Conservation (phyloP, 2,797 vertebrate genomes). For the Cynodonichthys magdalenae region DNA sequence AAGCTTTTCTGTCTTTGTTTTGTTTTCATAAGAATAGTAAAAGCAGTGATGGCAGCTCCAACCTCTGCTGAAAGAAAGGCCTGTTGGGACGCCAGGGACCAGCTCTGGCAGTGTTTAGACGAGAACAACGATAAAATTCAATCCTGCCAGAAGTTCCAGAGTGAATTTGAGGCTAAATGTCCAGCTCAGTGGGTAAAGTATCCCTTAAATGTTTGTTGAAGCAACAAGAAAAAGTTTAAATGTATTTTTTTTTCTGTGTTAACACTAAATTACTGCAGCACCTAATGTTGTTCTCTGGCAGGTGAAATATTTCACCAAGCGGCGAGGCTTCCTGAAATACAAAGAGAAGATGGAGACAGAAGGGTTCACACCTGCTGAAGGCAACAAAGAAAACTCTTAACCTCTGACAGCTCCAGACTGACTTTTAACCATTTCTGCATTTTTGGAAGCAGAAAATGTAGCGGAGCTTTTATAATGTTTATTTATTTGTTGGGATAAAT, state of each 20-base stretch:
- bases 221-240: too few species aligned
- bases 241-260: too few species aligned
- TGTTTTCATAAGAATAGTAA: neutral
- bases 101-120: constrained; percentile 91
- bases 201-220: neutral
- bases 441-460: neutral
- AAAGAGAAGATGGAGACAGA: constrained; percentile 88
- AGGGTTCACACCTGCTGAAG: constrained; percentile 80
- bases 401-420: neutral
- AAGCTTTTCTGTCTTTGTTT: neutral
- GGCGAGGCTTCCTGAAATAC: constrained; percentile 94
- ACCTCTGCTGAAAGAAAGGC: constrained; percentile 84
- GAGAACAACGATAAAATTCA: constrained; percentile 70
- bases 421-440: neutral
- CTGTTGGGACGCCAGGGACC: constrained; percentile 91
- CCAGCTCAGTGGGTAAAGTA: constrained; percentile 91
- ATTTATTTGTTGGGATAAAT: constrained; percentile 47
- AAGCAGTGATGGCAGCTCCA: constrained; percentile 86
- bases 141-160: constrained; percentile 79
- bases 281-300: constrained; percentile 48
- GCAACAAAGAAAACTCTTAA: constrained; percentile 65
- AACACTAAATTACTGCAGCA: too few species aligned
- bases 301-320: constrained; percentile 93
- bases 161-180: constrained; percentile 84
- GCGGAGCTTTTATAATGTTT: constrained; percentile 12